A percentile compares a stretch with the other conserved stretches of the same genome.
These are phyloP conservation scores for Atherinosoma microstoma DNA, from an alignment of 2,797 vertebrate species.

Conservation along the genomic window DNA sequence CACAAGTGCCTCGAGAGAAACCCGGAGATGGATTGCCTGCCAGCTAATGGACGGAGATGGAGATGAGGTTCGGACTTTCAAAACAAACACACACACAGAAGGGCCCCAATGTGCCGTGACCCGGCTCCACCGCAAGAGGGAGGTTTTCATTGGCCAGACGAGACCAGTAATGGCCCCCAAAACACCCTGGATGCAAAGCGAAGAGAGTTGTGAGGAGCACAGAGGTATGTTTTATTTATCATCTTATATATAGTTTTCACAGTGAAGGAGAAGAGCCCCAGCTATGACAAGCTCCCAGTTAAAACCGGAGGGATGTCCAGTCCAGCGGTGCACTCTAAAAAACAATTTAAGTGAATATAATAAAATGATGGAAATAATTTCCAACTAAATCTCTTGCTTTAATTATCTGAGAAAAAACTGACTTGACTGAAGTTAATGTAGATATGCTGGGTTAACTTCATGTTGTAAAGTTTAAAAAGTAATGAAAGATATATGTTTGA, in stretches of 20 bases:
- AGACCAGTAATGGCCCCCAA: conserved; percentile 74
- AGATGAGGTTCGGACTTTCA: conserved; percentile 93
- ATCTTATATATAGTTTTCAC: conserved; percentile 78
- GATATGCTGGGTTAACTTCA: no score
- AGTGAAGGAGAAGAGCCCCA: conserved; percentile 70
- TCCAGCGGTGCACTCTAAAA: conserved; percentile 21
- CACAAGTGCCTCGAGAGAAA: conserved; percentile 96
- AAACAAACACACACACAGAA: conserved; percentile 86
- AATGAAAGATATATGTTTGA: no score
- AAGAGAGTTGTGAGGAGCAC: conserved; percentile 71
- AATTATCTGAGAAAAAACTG: not conserved
- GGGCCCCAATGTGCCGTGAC: conserved; percentile 69
- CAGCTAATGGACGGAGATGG: conserved; percentile 98
- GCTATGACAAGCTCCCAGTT: conserved; percentile 69
- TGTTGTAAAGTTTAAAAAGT: no score
- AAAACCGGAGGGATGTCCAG: conserved; percentile 33
- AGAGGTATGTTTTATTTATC: conserved; percentile 84
- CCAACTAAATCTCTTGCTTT: not conserved
- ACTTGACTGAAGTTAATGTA: not conserved
- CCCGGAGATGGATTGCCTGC: conserved; percentile 94
- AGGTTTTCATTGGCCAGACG: conserved; percentile 75
- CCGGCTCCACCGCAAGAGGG: conserved; percentile 77
- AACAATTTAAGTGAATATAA: not conserved
- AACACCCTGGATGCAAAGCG: conserved; percentile 72
- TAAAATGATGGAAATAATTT: not conserved